These are phyloP conservation scores for Melanostoma mellinum DNA, from an alignment of 2,888 invertebrate species.

Conservation along the genomic window DNA sequence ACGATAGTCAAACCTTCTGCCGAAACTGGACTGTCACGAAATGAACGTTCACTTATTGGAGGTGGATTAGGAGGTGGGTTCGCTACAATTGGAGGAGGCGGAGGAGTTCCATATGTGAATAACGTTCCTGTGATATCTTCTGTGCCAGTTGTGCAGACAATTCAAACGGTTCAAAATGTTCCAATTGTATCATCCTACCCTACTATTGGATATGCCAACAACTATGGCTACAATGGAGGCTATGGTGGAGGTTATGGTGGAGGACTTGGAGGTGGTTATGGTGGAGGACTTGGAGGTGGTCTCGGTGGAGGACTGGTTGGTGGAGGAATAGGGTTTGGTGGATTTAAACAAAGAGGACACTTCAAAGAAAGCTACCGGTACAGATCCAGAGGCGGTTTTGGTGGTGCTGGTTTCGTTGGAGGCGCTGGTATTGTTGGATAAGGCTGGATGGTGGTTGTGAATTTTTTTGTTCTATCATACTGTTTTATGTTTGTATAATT, in stretches of 20 bases:
- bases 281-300: constrained; percentile 21
- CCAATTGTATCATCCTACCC: constrained; percentile 75
- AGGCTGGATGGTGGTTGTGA: no score
- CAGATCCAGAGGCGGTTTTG: constrained; percentile 51
- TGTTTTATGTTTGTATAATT: no score
- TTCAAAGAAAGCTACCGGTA: constrained; percentile 53
- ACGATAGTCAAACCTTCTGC: neutral
- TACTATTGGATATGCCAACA: constrained; percentile 52
- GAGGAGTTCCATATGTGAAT: constrained; percentile 39
- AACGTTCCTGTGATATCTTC: constrained; percentile 49
- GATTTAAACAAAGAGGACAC: constrained; percentile 56
- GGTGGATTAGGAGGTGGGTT: constrained; percentile 44
- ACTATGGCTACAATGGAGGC: constrained; percentile 43
- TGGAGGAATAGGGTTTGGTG: constrained; percentile 55
- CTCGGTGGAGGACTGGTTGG: constrained; percentile 42
- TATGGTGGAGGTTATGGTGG: constrained; percentile 38
- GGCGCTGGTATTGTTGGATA: constrained; percentile 58
- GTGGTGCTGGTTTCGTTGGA: constrained; percentile 53
- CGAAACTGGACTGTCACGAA: constrained; percentile 10
- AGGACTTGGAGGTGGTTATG: constrained; percentile 5
- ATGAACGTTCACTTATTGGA: constrained; percentile 19
- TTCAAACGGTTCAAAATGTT: constrained; percentile 74
- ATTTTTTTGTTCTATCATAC: no score
- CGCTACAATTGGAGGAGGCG: constrained; percentile 37
- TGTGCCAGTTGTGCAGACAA: constrained; percentile 61